Percentiles rank a stretch among this genome's conserved stretches.
Evolutionary conservation across 2,888 invertebrate species (phyloP).

Genomic region (Tetranychus truncatus): DNA sequence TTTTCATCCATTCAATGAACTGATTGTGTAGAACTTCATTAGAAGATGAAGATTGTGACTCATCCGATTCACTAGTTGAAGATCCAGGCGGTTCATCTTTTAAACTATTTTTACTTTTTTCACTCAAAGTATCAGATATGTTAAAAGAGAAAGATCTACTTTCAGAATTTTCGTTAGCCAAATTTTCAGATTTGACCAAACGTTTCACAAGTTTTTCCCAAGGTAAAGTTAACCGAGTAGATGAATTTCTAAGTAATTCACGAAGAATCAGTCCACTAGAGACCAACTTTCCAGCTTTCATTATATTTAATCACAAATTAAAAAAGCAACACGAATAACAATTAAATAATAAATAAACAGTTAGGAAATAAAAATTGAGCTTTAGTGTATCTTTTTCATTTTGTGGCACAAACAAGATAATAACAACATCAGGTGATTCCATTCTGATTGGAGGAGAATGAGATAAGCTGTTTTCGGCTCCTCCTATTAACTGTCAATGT

Average conservation of each 20-base stretch:
- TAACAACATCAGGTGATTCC: neutral
- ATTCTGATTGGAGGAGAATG: neutral
- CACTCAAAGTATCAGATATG: neutral
- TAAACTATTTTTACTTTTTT: neutral
- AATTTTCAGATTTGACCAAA: neutral
- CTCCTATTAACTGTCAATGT: neutral
- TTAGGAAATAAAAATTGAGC: no score
- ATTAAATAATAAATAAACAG: neutral
- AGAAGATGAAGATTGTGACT: neutral
- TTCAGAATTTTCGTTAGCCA: neutral
- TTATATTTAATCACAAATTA: neutral
- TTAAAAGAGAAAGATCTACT: neutral
- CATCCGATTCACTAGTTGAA: neutral
- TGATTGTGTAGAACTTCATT: neutral
- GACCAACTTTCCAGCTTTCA: constrained; percentile 2
- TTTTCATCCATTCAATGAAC: constrained; percentile 8
- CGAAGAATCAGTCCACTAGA: neutral
- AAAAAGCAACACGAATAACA: neutral
- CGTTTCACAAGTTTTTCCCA: neutral
- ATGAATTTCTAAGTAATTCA: neutral
- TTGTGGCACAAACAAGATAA: neutral
- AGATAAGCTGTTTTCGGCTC: neutral
- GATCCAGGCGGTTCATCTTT: neutral
- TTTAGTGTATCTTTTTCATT: neutral
- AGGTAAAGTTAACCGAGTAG: neutral